Percentiles rank a stretch among this genome's conserved stretches.
Evolutionary conservation across 2,888 invertebrate genomes (phyloP).

Genomic region (Cyaniris semiargus): DNA sequence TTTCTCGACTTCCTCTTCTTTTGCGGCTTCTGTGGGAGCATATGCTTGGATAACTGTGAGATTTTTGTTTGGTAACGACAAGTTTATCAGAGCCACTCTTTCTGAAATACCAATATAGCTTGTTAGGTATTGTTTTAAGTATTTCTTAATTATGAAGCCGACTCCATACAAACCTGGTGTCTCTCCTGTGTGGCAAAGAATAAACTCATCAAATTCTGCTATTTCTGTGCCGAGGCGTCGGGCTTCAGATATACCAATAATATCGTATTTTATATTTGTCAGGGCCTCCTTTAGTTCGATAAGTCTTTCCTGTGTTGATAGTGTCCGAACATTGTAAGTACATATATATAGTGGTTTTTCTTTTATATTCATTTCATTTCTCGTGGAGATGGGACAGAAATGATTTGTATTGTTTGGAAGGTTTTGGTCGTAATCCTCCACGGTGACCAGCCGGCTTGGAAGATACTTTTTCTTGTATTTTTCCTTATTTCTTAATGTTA

Average conservation of each 20-base stretch:
- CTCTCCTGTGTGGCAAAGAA: background rate
- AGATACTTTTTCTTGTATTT: slow-evolving; percentile 20
- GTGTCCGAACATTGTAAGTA: slow-evolving; percentile 28
- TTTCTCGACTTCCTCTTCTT: background rate
- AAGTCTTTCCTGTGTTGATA: slow-evolving; percentile 20
- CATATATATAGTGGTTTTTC: slow-evolving; percentile 27
- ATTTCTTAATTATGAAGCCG: too few species aligned
- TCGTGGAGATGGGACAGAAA: background rate
- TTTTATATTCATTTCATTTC: background rate
- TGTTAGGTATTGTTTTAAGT: too few species aligned
- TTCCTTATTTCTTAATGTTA: background rate
- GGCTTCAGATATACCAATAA: slow-evolving; percentile 30
- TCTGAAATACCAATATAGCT: too few species aligned
- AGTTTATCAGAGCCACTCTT: background rate
- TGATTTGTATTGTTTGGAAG: background rate
- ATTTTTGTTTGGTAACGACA: background rate
- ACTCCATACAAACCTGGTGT: too few species aligned
- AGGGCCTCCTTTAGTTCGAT: slow-evolving; percentile 28
- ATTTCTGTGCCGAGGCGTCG: background rate
- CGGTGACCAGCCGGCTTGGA: background rate
- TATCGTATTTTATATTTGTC: slow-evolving; percentile 27
- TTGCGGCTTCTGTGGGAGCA: background rate
- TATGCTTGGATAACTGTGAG: background rate
- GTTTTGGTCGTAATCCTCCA: slow-evolving; percentile 14
- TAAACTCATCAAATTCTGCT: background rate